Percentiles rank a stretch among this genome's conserved stretches.
phyloP scores from a whole-genome alignment of 2,797 vertebrate species.

The Urocyon cinereoargenteus region DNA sequence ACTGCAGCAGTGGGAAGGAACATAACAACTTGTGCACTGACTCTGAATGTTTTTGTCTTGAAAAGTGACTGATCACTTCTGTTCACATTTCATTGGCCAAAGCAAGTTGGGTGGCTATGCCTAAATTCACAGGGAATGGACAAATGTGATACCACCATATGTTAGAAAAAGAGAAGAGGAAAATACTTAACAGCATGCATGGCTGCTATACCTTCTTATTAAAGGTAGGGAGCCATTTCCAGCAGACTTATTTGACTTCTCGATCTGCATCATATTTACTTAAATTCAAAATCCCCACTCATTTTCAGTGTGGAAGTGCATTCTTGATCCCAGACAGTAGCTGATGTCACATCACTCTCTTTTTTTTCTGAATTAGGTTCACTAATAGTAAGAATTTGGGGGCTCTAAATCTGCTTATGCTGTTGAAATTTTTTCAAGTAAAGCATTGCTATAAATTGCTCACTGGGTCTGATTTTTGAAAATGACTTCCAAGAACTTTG shows the following conservation, averaged over 20 bases:
- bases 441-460: slow-evolving; percentile 4
- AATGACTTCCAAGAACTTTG: slow-evolving; percentile 4
- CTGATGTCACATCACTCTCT: background rate
- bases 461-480: slow-evolving; percentile 19
- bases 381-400: background rate
- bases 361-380: background rate
- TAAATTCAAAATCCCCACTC: background rate
- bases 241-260: background rate
- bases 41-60: background rate
- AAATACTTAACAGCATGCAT: background rate
- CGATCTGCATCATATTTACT: background rate
- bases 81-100: background rate
- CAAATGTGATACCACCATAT: background rate
- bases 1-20: background rate
- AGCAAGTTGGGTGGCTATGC: background rate
- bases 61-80: background rate
- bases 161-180: background rate
- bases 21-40: background rate
- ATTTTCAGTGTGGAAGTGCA: background rate
- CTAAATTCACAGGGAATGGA: background rate
- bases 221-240: background rate
- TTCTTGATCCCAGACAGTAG: background rate
- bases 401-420: background rate
- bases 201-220: background rate
- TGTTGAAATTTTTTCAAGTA: background rate